phyloP scores from a whole-genome alignment of 2,797 vertebrate species.

The Simalia tracyae region DNA sequence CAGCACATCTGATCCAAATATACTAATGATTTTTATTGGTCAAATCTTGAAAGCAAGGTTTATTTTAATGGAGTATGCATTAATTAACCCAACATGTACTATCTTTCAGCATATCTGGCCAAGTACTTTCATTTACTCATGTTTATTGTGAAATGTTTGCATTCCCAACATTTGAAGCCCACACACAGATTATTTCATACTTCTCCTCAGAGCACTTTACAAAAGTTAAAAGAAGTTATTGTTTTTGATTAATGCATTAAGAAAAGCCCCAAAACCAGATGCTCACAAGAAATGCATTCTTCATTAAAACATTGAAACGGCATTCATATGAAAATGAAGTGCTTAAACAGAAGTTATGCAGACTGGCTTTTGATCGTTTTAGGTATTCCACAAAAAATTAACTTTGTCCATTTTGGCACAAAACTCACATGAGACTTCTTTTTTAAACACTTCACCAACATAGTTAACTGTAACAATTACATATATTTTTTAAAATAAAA shows the following conservation, averaged over 20 bases:
- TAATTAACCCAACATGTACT: slow-evolving; percentile 99
- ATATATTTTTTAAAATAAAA: slow-evolving; percentile 36
- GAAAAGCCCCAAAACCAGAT: slow-evolving; percentile 62
- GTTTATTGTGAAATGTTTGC: slow-evolving; percentile 99
- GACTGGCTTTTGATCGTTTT: slow-evolving; percentile 23
- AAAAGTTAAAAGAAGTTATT: slow-evolving; percentile 94
- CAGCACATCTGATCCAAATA: slow-evolving; percentile 87
- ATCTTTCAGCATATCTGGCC: slow-evolving; percentile 92
- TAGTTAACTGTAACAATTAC: slow-evolving; percentile 60
- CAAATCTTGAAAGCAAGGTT: slow-evolving; percentile 90
- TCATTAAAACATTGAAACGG: slow-evolving; percentile 49
- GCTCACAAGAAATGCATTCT: slow-evolving; percentile 66
- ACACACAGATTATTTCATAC: slow-evolving; percentile 99
- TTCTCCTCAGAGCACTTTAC: slow-evolving; percentile 82
- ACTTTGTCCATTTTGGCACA: slow-evolving; percentile 50
- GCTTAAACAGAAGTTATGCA: slow-evolving; percentile 20
- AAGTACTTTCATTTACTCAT: slow-evolving; percentile 98
- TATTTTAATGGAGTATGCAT: slow-evolving; percentile 93
- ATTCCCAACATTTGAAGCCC: slow-evolving; percentile 93
- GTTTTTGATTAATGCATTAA: slow-evolving; percentile 96
- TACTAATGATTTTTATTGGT: slow-evolving; percentile 93
- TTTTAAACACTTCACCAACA: slow-evolving; percentile 29
- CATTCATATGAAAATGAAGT: slow-evolving; percentile 50
- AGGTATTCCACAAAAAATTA: slow-evolving; percentile 52
- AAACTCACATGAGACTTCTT: slow-evolving; percentile 32